phyloP scores from a whole-genome alignment of 2,797 vertebrate genomes.

The Orestias chungarensis region DNA sequence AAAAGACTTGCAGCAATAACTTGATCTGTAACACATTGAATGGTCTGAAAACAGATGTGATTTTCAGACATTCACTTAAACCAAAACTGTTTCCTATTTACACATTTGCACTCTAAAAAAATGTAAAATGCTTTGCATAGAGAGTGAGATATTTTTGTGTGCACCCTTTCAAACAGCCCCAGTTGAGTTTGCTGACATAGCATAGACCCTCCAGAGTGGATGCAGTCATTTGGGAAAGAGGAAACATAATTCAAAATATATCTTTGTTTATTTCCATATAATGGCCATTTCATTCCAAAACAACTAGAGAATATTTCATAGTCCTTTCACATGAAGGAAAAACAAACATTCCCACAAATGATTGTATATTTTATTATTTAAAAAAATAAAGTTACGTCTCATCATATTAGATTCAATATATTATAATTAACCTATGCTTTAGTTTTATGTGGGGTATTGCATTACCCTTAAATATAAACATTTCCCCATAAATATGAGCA shows the following conservation, averaged over 20 bases:
- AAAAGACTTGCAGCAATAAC: not conserved
- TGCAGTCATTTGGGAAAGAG: conserved; percentile 45
- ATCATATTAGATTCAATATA: conserved; percentile 47
- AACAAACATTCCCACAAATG: conserved; percentile 76
- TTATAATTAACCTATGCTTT: conserved; percentile 47
- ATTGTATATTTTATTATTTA: conserved; percentile 24
- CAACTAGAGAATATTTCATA: conserved; percentile 53
- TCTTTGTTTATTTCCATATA: conserved; percentile 54
- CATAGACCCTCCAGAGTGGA: conserved; percentile 31
- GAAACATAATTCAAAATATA: conserved; percentile 51
- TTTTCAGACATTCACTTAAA: not conserved
- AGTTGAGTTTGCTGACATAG: conserved; percentile 42
- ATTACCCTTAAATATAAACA: conserved; percentile 55
- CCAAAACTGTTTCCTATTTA: not conserved
- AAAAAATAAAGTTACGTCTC: conserved; percentile 47
- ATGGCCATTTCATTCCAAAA: conserved; percentile 55
- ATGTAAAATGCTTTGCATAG: conserved; percentile 26
- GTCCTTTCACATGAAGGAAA: conserved; percentile 55
- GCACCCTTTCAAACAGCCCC: conserved; percentile 61
- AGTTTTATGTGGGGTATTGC: conserved; percentile 45
- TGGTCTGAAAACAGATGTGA: not conserved
- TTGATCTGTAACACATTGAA: too few species aligned
- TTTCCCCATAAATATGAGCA: conserved; percentile 56
- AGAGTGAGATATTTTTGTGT: conserved; percentile 73
- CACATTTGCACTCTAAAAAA: not conserved